Conservation (phyloP, 2,797 vertebrate genomes). For the Ptychadena robeensis region DNA sequence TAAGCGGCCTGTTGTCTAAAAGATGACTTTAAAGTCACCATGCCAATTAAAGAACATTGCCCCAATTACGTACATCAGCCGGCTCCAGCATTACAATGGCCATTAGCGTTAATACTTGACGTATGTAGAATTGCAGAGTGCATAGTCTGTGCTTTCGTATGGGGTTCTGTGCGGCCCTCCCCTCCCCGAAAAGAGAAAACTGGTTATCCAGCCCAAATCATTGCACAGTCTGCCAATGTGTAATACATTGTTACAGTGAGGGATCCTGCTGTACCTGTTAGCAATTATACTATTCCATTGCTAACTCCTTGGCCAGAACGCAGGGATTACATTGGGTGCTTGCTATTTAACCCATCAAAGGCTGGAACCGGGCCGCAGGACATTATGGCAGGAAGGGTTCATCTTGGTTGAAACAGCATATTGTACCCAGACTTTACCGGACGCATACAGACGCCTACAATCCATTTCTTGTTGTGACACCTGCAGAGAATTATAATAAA, state of each 20-base stretch:
- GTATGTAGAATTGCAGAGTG: neutral
- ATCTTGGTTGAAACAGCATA: neutral
- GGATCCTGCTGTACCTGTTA: conserved; percentile 59
- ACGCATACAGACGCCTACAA: neutral
- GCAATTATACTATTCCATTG: conserved; percentile 61
- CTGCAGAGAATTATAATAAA: conserved; percentile 27
- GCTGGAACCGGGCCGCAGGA: neutral
- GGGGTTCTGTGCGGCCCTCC: conserved; percentile 8
- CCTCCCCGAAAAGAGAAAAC: conserved; percentile 18
- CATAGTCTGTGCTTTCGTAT: neutral
- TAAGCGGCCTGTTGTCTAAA: conserved; percentile 9
- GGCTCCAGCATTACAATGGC: neutral
- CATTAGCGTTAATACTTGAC: neutral
- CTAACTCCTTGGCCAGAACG: conserved; percentile 60
- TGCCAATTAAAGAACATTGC: neutral
- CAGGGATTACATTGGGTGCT: conserved; percentile 56
- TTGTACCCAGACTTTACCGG: neutral
- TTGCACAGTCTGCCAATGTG: conserved; percentile 48
- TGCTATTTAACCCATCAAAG: conserved; percentile 56
- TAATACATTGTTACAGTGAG: conserved; percentile 56
- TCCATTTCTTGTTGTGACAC: conserved; percentile 14
- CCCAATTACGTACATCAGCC: conserved; percentile 26
- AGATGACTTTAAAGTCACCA: conserved; percentile 10
- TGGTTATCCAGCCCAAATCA: conserved; percentile 45
- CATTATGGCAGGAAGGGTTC: neutral